phyloP scores from a whole-genome alignment of 2,888 invertebrate genomes.

The Aspidapion aeneum region DNA sequence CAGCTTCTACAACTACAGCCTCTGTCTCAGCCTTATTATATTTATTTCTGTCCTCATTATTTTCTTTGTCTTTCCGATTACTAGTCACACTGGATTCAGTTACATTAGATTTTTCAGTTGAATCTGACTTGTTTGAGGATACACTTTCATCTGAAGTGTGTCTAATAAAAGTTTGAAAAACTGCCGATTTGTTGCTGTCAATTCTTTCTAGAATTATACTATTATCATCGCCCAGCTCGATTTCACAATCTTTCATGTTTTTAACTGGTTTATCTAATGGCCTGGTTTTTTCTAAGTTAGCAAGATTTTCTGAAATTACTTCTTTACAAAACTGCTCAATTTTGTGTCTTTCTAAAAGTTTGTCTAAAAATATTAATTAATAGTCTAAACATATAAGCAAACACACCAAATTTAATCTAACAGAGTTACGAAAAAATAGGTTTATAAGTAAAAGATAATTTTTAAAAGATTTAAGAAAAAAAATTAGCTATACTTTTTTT shows the following conservation, averaged over 20 bases:
- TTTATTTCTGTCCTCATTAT: conserved; percentile 36
- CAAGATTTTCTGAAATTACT: conserved; percentile 11
- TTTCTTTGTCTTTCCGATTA: not conserved
- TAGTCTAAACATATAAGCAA: too few species aligned
- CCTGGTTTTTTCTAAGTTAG: conserved; percentile 7
- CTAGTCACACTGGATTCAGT: not conserved
- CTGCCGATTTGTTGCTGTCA: conserved; percentile 57
- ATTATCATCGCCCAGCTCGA: conserved; percentile 16
- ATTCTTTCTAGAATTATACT: conserved; percentile 52
- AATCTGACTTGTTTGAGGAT: not conserved
- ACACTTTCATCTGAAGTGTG: not conserved
- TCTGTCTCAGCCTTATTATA: not conserved
- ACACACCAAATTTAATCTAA: too few species aligned
- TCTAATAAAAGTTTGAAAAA: conserved; percentile 58
- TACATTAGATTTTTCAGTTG: not conserved
- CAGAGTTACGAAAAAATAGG: too few species aligned
- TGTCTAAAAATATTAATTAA: not conserved
- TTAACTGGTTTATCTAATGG: conserved; percentile 15
- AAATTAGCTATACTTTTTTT: too few species aligned
- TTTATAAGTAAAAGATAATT: too few species aligned
- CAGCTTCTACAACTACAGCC: not conserved
- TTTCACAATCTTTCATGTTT: conserved; percentile 19
- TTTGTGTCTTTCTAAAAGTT: conserved; percentile 10
- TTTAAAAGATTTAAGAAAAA: too few species aligned
- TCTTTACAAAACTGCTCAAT: conserved; percentile 1